Base-by-base conservation (phyloP, 2,797 vertebrate species). In the Dromococcyx pavoninus region DNA sequence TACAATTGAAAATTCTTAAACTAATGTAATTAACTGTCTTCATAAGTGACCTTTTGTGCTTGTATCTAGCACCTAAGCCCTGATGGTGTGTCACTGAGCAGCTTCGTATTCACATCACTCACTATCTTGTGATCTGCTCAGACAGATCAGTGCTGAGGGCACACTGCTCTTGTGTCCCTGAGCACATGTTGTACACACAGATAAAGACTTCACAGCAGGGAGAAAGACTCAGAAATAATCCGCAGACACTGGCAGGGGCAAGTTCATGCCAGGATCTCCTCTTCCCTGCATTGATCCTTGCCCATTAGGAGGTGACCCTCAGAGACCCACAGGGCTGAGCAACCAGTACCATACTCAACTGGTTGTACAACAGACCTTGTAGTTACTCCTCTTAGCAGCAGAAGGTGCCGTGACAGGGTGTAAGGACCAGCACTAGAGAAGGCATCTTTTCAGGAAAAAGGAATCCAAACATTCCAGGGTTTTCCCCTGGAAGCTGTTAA, bases 291-390 rank as follows among this genome's bases (percentile, higher is more conserved):
- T 1, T 54, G 41, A 19, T 78, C 48, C 53, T 50, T 73, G 32
- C 9, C 54, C 6, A 57, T 61, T 57, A 39, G 78, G 57, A 58
- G 74, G 13, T 58, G 61, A 57, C 51, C 35, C 51, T 80, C 5
- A 48, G 53, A 62, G 64, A 64, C 50, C 48, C 41, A 3, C n/a
- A 15, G 60, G 77, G 41, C 81, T 72, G 50, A 60, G 13, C 33
- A 74, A 8, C 65, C 39, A 5, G 0, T 7, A 6, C 44, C 1
- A 0, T 21, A 6, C 46, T 57, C 73, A 43, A 2, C 28, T 50
- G 66, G 14, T 56, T 22, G 7, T 27, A 39, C 16, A 44, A 2
- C 50, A 72, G 54, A 53, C 41, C 53, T 54, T 62, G 44, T 17
- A 57, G 33, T 46, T 61, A 12, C 10, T 87, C 79, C 18, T 15